Evolutionary conservation across 2,113 vertebrate species (phyloP).

Genomic region (Carollia perspicillata): DNA sequence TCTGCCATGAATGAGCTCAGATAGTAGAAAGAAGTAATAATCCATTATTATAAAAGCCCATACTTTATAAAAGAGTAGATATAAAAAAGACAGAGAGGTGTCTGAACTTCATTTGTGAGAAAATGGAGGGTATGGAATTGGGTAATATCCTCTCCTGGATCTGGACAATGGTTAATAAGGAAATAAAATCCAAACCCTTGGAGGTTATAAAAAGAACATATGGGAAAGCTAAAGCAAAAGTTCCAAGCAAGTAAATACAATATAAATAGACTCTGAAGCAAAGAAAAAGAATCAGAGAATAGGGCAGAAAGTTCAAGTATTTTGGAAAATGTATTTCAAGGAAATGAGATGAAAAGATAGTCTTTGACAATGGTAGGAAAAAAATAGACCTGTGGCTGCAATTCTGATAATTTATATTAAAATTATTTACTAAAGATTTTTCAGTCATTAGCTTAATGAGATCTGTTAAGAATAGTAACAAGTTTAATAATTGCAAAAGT

Average conservation of each 20-base stretch:
- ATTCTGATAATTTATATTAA: conserved; percentile 30
- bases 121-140: background rate
- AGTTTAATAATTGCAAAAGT: conserved; percentile 61
- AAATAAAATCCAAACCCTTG: background rate
- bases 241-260: background rate
- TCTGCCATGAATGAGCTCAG: background rate
- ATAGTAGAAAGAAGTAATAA: background rate
- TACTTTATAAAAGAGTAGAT: background rate
- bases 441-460: conserved; percentile 61
- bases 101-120: background rate
- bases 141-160: background rate
- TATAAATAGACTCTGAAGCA: background rate
- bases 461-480: conserved; percentile 64
- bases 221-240: background rate
- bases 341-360: background rate
- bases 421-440: conserved; percentile 51
- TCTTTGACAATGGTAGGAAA: background rate
- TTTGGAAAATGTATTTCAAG: background rate
- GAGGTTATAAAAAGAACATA: background rate
- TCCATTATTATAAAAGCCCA: background rate
- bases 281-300: background rate
- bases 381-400: background rate
- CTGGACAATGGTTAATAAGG: background rate
- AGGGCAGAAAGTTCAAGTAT: background rate
- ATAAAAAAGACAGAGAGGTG: background rate